phyloP scores from a whole-genome alignment of 2,113 vertebrate species.

The Anoura caudifer region DNA sequence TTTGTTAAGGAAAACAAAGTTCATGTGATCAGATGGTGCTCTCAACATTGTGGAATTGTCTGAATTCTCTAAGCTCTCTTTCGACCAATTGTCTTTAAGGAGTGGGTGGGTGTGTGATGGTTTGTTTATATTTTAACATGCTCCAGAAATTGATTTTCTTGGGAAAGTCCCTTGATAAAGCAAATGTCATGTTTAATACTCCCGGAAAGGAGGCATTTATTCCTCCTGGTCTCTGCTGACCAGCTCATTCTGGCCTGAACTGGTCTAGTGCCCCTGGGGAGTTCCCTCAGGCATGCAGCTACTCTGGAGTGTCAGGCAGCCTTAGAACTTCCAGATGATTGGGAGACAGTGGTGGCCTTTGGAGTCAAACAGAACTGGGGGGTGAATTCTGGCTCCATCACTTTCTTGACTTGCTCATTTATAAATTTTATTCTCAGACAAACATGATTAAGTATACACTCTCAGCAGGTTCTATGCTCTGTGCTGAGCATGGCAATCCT shows the following conservation, averaged over 20 bases:
- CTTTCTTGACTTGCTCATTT: constrained; percentile 22
- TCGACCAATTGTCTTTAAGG: constrained; percentile 57
- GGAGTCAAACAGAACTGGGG: background rate
- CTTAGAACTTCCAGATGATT: constrained; percentile 43
- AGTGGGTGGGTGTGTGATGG: constrained; percentile 40
- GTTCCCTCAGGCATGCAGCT: constrained; percentile 34
- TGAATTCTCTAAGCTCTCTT: constrained; percentile 54
- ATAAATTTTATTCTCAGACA: constrained; percentile 27
- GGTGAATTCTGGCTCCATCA: background rate
- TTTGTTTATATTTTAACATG: constrained; percentile 70
- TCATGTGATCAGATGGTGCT: constrained; percentile 49
- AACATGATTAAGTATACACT: background rate
- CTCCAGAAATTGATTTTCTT: constrained; percentile 71
- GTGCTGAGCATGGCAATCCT: background rate
- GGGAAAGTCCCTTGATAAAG: constrained; percentile 63
- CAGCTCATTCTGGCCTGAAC: constrained; percentile 29
- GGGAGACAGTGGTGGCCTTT: constrained; percentile 14
- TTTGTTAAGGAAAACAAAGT: constrained; percentile 60
- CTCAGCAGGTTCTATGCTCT: background rate
- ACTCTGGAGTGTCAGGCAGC: constrained; percentile 21
- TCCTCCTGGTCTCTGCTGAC: constrained; percentile 10
- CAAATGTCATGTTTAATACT: constrained; percentile 56
- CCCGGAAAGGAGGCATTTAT: constrained; percentile 50
- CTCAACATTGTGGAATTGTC: constrained; percentile 62
- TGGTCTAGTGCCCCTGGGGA: constrained; percentile 7